Conservation (phyloP, 2,888 invertebrate genomes). For the Graphium colonna region DNA sequence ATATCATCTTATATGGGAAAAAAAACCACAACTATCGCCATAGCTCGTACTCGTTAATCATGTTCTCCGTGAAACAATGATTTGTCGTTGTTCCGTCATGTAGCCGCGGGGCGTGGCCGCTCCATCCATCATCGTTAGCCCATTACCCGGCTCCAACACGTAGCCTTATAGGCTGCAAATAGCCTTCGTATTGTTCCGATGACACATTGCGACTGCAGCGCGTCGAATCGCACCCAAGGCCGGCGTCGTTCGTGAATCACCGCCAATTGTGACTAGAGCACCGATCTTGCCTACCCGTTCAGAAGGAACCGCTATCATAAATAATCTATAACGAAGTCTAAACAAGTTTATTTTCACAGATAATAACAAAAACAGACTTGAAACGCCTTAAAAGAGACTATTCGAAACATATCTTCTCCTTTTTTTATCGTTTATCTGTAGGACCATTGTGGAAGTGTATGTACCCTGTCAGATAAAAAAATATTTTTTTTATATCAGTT, state of each 20-base stretch:
- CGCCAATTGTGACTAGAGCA: conserved; percentile 37
- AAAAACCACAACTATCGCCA: background rate
- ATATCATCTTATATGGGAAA: background rate
- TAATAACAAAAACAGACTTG: too few species aligned
- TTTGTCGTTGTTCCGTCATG: conserved; percentile 57
- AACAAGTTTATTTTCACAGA: too few species aligned
- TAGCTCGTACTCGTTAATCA: conserved; percentile 9
- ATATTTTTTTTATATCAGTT: too few species aligned
- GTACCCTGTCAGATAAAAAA: too few species aligned
- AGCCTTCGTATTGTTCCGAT: conserved; percentile 37
- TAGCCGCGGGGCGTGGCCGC: conserved; percentile 44
- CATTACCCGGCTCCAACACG: conserved; percentile 23
- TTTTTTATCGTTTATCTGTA: too few species aligned
- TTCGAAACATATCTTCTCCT: too few species aligned
- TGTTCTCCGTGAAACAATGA: conserved; percentile 47
- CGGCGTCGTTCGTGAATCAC: conserved; percentile 29
- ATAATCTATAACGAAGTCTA: background rate
- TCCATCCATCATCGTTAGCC: conserved; percentile 50
- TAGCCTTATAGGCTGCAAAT: conserved; percentile 37
- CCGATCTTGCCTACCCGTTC: background rate
- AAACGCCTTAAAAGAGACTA: too few species aligned
- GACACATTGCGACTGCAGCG: conserved; percentile 38
- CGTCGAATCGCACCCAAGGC: conserved; percentile 31
- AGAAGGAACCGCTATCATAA: background rate
- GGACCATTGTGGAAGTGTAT: too few species aligned